A percentile compares a stretch with the other conserved stretches of the same genome.
These are phyloP conservation scores for Drosophila tropicalis DNA, from an alignment of 1,140 invertebrate genomes.

Conservation along the genomic window DNA sequence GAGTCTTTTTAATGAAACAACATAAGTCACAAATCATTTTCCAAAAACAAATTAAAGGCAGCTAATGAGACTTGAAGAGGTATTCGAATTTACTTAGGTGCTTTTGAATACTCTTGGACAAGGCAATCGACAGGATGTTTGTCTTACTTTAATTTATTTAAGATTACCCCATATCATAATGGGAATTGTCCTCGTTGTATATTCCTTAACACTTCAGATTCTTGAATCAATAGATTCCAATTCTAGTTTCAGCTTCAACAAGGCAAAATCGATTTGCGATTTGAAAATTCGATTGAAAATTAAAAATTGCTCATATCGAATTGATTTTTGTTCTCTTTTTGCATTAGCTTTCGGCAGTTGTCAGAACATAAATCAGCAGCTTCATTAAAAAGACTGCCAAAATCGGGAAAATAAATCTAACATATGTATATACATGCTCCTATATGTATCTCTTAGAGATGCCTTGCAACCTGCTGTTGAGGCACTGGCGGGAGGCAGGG, in stretches of 20 bases:
- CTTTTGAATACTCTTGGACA: too few relatives aligned
- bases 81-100: too few relatives aligned
- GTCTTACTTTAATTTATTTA: too few relatives aligned
- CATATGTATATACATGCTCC: not conserved
- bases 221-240: too few relatives aligned
- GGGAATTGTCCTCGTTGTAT: too few relatives aligned
- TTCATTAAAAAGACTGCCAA: conserved; percentile 75
- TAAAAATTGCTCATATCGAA: conserved; percentile 52
- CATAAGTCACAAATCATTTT: not conserved
- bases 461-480: conserved; percentile 1
- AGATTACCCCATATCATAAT: too few relatives aligned
- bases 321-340: too few relatives aligned
- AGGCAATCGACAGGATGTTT: too few relatives aligned
- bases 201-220: too few relatives aligned
- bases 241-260: too few relatives aligned
- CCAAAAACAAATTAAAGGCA: not conserved
- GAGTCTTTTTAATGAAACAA: conserved; percentile 1
- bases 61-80: not conserved
- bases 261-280: conserved; percentile 1
- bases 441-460: conserved; percentile 14
- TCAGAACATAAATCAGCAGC: conserved; percentile 68
- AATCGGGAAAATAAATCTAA: conserved; percentile 74
- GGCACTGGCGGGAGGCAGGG: conserved; percentile 19
- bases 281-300: conserved; percentile 1
- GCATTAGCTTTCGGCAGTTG: conserved; percentile 34